Evolutionary conservation across 1,140 invertebrate genomes (phyloP).

Genomic region (Nephila pilipes): DNA sequence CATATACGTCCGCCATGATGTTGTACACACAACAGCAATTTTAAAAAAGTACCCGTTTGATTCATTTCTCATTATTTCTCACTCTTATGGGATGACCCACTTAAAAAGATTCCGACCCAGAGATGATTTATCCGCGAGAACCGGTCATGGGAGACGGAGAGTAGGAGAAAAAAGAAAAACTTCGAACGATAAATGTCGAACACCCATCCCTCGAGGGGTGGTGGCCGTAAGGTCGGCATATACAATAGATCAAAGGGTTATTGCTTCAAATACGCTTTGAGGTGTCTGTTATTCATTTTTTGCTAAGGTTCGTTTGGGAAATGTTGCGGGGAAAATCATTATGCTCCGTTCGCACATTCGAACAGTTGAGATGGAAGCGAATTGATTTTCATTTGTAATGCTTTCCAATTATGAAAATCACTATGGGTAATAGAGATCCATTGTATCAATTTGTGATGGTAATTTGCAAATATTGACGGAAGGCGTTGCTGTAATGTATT

Average conservation of each 20-base stretch:
- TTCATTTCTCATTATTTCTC: conserved; percentile 46
- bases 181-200: conserved; percentile 36
- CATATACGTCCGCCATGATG: conserved; percentile 39
- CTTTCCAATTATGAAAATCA: conserved; percentile 15
- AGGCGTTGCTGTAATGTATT: conserved; percentile 11
- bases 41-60: conserved; percentile 40
- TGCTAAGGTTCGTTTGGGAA: background rate
- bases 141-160: conserved; percentile 29
- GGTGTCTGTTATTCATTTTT: conserved; percentile 12
- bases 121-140: conserved; percentile 33
- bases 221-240: conserved; percentile 23
- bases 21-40: background rate
- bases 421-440: background rate
- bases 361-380: background rate
- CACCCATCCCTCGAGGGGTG: conserved; percentile 59
- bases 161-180: background rate
- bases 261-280: conserved; percentile 1
- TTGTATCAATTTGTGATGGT: conserved; percentile 14
- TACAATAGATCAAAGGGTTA: conserved; percentile 53
- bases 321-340: background rate
- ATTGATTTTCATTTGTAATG: conserved; percentile 36
- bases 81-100: conserved; percentile 37
- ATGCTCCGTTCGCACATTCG: background rate
- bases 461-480: conserved; percentile 19
- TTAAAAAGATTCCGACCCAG: conserved; percentile 29